phyloP scores from a whole-genome alignment of 2,888 invertebrate genomes.

The Abrostola tripartita region DNA sequence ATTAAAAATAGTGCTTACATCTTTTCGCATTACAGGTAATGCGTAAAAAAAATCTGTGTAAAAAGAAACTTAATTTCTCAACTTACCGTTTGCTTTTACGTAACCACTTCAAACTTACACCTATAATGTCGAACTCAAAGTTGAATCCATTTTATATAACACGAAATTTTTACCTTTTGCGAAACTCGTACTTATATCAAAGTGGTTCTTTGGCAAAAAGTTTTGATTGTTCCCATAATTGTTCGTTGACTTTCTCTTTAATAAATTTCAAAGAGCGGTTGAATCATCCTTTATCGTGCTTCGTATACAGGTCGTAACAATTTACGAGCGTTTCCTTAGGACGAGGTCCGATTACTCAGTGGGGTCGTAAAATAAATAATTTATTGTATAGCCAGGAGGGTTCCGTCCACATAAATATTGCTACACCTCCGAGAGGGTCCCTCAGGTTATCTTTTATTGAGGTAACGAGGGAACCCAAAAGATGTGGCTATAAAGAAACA shows the following conservation, averaged over 20 bases:
- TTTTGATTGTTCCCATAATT: slow-evolving; percentile 17
- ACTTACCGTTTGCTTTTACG: not conserved
- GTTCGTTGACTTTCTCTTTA: slow-evolving; percentile 27
- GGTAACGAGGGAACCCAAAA: slow-evolving; percentile 53
- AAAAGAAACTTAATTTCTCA: not conserved
- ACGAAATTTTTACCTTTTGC: not conserved
- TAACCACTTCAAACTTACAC: too few relatives aligned
- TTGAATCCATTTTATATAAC: not conserved
- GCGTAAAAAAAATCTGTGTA: not conserved
- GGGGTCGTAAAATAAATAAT: slow-evolving; percentile 83
- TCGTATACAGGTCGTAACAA: slow-evolving; percentile 70
- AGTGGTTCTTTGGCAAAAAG: slow-evolving; percentile 13
- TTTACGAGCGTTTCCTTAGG: slow-evolving; percentile 71
- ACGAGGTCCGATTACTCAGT: slow-evolving; percentile 79
- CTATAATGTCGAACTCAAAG: not conserved
- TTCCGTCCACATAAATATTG: slow-evolving; percentile 69
- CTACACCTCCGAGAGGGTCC: slow-evolving; percentile 64
- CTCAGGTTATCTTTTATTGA: slow-evolving; percentile 73
- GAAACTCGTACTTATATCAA: slow-evolving; percentile 9
- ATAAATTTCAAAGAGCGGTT: slow-evolving; percentile 52
- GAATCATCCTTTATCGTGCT: slow-evolving; percentile 63
- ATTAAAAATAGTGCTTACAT: too few relatives aligned
- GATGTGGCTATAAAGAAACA: slow-evolving; percentile 42
- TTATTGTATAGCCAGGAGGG: slow-evolving; percentile 66
- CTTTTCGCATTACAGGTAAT: too few relatives aligned